These are phyloP conservation scores for Macrosiphum euphorbiae DNA, from an alignment of 2,888 invertebrate genomes.

Conservation along the genomic window DNA sequence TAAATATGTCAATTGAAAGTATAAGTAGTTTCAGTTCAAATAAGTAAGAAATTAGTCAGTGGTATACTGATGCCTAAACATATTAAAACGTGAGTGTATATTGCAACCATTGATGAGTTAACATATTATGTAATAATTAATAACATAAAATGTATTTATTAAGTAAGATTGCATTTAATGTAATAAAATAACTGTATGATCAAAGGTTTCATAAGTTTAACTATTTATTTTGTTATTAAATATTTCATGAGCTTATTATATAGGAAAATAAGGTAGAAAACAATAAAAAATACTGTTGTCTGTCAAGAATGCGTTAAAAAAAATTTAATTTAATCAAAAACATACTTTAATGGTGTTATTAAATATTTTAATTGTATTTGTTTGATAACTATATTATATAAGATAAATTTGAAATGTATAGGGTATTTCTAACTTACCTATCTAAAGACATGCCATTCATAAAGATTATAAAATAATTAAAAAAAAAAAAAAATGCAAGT, in stretches of 20 bases:
- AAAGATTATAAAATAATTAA: neutral
- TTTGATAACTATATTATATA: neutral
- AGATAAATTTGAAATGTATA: neutral
- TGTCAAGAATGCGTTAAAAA: neutral
- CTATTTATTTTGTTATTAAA: neutral
- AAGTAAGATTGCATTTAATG: neutral
- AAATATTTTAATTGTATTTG: neutral
- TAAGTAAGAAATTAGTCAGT: neutral
- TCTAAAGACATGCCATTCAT: neutral
- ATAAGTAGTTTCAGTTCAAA: neutral
- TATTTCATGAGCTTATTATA: neutral
- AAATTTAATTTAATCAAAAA: neutral
- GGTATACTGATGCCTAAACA: neutral
- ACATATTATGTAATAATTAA: neutral
- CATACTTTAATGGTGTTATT: neutral
- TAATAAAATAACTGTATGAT: neutral
- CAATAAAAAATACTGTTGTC: neutral
- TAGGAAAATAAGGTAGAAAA: neutral
- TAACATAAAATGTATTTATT: neutral
- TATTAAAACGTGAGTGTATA: neutral
- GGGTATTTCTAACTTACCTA: neutral
- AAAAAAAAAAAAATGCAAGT: neutral
- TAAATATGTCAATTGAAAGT: neutral
- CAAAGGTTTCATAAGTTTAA: neutral
- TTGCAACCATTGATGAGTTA: neutral